phyloP scores from a whole-genome alignment of 2,113 vertebrate genomes.

The Lophius piscatorius region DNA sequence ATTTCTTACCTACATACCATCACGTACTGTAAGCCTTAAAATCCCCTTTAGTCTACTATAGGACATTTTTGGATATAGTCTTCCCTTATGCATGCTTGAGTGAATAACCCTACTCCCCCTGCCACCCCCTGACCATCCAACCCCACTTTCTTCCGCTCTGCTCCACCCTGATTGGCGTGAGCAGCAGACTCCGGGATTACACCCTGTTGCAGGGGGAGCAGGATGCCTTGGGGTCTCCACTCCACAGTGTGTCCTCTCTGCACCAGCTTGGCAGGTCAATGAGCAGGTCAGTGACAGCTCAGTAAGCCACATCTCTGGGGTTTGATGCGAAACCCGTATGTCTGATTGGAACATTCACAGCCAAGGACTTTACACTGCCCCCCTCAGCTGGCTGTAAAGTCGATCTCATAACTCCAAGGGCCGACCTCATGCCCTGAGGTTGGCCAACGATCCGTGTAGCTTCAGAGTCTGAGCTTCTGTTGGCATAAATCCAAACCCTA shows the following conservation, averaged over 20 bases:
- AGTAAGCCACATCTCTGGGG: conserved; percentile 45
- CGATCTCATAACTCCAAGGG: conserved; percentile 45
- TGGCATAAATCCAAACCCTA: no score
- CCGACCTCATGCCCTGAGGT: conserved; percentile 47
- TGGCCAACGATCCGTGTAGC: no score
- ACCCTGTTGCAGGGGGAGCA: conserved; percentile 81
- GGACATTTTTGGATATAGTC: conserved; percentile 24
- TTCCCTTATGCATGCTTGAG: conserved; percentile 19
- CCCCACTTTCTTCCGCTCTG: conserved; percentile 47
- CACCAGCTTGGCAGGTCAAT: conserved; percentile 85
- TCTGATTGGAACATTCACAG: conserved; percentile 29
- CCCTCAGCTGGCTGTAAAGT: conserved; percentile 31
- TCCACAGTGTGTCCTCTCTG: conserved; percentile 81
- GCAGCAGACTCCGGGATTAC: conserved; percentile 81
- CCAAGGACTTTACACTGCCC: conserved; percentile 42
- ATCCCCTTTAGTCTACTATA: conserved; percentile 12
- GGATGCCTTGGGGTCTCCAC: conserved; percentile 83
- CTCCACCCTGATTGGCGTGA: conserved; percentile 54
- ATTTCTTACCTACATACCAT: neutral
- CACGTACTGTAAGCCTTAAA: neutral
- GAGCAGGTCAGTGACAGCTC: conserved; percentile 82
- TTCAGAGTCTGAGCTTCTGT: no score
- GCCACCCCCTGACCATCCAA: conserved; percentile 43
- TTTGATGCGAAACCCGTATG: conserved; percentile 35
- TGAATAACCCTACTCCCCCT: conserved; percentile 54